These are phyloP conservation scores for Megathymus violae DNA, from an alignment of 1,140 invertebrate genomes.

Conservation along the genomic window DNA sequence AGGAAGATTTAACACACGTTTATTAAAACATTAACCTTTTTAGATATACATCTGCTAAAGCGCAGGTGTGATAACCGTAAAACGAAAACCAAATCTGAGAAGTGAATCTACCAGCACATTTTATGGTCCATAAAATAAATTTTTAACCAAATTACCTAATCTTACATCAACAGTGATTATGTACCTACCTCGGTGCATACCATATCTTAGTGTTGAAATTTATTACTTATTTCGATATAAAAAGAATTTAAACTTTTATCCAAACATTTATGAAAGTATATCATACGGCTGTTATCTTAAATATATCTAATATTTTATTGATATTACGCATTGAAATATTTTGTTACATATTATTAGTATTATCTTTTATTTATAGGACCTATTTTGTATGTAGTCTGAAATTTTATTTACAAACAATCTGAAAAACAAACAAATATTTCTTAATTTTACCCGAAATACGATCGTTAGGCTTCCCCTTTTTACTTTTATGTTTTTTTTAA, in stretches of 20 bases:
- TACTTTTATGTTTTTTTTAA: neutral
- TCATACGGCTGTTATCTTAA: too few relatives aligned
- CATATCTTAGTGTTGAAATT: neutral
- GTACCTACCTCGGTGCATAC: neutral
- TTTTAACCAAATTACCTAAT: constrained; percentile 36
- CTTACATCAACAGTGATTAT: constrained; percentile 25
- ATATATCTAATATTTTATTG: too few relatives aligned
- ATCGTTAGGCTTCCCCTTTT: neutral
- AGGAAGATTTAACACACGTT: constrained; percentile 4
- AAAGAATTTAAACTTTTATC: neutral
- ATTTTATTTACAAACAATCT: neutral
- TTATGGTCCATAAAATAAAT: constrained; percentile 30
- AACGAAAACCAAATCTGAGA: constrained; percentile 14
- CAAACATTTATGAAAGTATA: too few relatives aligned
- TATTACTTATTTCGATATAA: neutral
- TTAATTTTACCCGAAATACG: neutral
- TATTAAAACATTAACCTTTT: constrained; percentile 10
- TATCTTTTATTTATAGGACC: too few relatives aligned
- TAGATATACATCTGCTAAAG: constrained; percentile 15
- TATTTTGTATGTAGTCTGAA: neutral
- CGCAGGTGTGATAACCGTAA: constrained; percentile 11
- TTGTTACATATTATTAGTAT: too few relatives aligned
- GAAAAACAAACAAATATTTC: neutral
- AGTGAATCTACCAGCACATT: constrained; percentile 14
- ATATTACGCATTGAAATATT: too few relatives aligned